These are phyloP conservation scores for Chydorus sphaericus DNA, from an alignment of 2,888 invertebrate species.

Conservation along the genomic window DNA sequence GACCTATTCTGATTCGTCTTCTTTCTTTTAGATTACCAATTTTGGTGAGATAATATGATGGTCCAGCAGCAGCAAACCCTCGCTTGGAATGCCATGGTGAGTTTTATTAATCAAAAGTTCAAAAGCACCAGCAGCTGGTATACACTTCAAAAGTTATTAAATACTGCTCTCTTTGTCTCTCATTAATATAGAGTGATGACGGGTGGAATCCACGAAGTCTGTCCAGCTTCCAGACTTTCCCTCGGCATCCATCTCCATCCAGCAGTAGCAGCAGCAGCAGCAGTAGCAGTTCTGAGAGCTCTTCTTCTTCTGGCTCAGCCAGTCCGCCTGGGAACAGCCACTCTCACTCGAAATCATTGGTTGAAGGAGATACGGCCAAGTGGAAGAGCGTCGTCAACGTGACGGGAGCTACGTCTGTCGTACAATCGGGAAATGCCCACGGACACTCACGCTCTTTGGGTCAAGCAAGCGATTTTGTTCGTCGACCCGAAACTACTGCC, in stretches of 20 bases:
- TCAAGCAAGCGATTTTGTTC: neutral
- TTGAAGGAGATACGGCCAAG: slow-evolving; percentile 6
- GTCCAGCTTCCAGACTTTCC: slow-evolving; percentile 22
- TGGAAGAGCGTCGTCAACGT: neutral
- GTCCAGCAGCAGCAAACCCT: neutral
- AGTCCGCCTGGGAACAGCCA: neutral
- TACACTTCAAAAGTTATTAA: too few relatives aligned
- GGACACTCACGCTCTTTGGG: slow-evolving; percentile 10
- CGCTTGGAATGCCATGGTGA: slow-evolving; percentile 4
- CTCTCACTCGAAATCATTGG: slow-evolving; percentile 12
- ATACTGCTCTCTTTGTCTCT: neutral
- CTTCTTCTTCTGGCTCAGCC: neutral
- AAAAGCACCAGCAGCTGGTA: too few relatives aligned
- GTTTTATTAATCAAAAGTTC: neutral
- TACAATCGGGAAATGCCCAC: neutral
- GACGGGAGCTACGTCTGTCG: neutral
- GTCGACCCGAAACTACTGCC: neutral
- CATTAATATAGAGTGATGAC: slow-evolving; percentile 3
- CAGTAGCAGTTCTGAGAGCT: neutral
- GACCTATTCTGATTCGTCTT: too few relatives aligned
- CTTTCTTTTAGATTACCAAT: neutral
- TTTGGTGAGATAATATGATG: neutral
- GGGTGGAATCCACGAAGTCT: slow-evolving; percentile 20
- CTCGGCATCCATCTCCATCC: slow-evolving; percentile 14
- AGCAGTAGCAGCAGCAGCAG: neutral